A percentile compares a stretch with the other conserved stretches of the same genome.
Conservation (phyloP, 2,888 invertebrate genomes). For the Cactoblastis cactorum region DNA sequence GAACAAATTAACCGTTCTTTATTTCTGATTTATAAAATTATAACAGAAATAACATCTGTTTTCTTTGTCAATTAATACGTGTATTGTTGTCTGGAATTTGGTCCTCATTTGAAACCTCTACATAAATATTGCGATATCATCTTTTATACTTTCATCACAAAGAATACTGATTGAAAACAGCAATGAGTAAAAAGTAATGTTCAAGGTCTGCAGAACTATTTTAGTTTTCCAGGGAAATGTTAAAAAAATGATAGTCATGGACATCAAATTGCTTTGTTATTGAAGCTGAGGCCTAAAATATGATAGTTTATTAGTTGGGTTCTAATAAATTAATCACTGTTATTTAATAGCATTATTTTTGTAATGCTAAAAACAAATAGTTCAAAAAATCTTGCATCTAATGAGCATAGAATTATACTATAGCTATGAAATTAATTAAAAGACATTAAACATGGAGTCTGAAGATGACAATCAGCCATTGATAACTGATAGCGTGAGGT, state of each 20-base stretch:
- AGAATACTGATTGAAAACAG: neutral
- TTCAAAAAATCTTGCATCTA: no score
- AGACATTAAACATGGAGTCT: constrained; percentile 40
- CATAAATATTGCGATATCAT: neutral
- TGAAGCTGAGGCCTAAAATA: neutral
- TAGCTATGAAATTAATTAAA: neutral
- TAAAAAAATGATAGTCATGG: neutral
- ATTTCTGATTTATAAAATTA: neutral
- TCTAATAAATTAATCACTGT: no score
- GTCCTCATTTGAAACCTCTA: neutral
- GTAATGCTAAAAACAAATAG: no score
- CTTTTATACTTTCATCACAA: no score
- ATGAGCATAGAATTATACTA: no score
- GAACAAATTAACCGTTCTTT: neutral
- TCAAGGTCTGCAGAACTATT: constrained; percentile 3
- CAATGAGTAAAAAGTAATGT: neutral
- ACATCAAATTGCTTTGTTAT: neutral
- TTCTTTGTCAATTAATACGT: neutral
- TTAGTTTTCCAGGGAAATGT: neutral
- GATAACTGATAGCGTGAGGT: constrained; percentile 42
- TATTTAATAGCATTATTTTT: no score
- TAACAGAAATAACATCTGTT: neutral
- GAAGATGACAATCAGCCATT: constrained; percentile 64
- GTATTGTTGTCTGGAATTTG: neutral
- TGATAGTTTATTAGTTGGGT: no score